Conservation (phyloP, 2,113 vertebrate species). For the Labeo catla region DNA sequence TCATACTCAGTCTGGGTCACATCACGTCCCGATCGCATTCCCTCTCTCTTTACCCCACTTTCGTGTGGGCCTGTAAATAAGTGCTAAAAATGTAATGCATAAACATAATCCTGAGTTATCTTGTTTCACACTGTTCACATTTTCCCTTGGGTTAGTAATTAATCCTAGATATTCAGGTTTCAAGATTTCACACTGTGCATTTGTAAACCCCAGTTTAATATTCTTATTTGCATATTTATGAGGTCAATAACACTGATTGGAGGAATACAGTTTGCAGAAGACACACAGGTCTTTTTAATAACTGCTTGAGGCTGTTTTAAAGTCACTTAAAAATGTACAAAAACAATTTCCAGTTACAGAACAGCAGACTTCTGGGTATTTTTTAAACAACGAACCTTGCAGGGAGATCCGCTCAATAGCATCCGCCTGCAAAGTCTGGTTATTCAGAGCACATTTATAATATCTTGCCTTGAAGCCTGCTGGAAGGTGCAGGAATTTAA, state of each 20-base stretch:
- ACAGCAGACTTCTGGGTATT: not conserved
- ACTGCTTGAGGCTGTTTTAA: not conserved
- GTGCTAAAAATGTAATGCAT: not conserved
- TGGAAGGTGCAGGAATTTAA: not conserved
- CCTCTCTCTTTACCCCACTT: not conserved
- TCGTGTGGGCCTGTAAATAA: not conserved
- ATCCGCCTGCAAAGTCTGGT: not conserved
- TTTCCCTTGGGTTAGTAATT: conserved; percentile 23
- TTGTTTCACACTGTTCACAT: conserved; percentile 15
- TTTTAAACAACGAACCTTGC: not conserved
- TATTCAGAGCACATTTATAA: not conserved
- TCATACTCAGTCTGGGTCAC: not conserved
- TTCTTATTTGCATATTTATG: conserved; percentile 16
- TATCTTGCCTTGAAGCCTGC: not conserved
- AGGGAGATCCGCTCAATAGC: not conserved
- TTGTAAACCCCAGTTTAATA: conserved; percentile 14
- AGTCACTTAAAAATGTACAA: not conserved
- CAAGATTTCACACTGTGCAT: conserved; percentile 1
- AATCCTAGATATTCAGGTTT: conserved; percentile 16
- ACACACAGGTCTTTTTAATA: not conserved
- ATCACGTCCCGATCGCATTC: not conserved
- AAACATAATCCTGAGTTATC: conserved; percentile 4
- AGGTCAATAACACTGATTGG: conserved; percentile 2
- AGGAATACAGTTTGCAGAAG: not conserved
- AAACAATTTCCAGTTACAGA: not conserved